Evolutionary conservation across 2,113 vertebrate species (phyloP).

Genomic region (Centrocercus urophasianus): DNA sequence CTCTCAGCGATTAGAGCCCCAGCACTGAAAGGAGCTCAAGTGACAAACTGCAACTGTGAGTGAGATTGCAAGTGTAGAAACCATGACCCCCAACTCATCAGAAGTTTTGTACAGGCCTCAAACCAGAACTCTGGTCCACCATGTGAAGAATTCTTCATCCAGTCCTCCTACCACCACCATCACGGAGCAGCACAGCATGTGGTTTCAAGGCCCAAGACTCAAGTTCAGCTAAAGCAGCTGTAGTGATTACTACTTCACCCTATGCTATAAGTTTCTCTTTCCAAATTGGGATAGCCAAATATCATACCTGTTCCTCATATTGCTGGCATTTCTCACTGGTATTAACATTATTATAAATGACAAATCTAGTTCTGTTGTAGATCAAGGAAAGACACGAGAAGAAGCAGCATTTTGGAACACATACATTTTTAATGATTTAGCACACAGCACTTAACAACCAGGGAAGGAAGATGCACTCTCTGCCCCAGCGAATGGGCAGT

Average conservation of each 20-base stretch:
- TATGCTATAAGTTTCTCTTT: neutral
- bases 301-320: neutral
- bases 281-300: neutral
- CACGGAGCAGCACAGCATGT: neutral
- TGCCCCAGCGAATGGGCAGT: neutral
- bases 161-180: neutral
- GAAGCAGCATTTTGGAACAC: neutral
- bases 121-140: neutral
- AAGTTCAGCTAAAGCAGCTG: neutral
- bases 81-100: neutral
- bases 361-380: neutral
- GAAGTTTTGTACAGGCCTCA: neutral
- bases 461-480: neutral
- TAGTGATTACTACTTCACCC: neutral
- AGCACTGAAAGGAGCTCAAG: neutral
- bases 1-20: neutral
- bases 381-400: neutral
- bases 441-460: neutral
- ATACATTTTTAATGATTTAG: conserved; percentile 22
- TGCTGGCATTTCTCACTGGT: neutral
- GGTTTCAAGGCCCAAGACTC: neutral
- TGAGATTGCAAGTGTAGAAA: neutral
- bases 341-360: conserved; percentile 9
- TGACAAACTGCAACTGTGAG: neutral
- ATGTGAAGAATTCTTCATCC: neutral